Evolutionary conservation across 2,797 vertebrate genomes (phyloP), one percentile per base, ranked within the genome.

Genomic region (Erpetoichthys calabaricus): DNA sequence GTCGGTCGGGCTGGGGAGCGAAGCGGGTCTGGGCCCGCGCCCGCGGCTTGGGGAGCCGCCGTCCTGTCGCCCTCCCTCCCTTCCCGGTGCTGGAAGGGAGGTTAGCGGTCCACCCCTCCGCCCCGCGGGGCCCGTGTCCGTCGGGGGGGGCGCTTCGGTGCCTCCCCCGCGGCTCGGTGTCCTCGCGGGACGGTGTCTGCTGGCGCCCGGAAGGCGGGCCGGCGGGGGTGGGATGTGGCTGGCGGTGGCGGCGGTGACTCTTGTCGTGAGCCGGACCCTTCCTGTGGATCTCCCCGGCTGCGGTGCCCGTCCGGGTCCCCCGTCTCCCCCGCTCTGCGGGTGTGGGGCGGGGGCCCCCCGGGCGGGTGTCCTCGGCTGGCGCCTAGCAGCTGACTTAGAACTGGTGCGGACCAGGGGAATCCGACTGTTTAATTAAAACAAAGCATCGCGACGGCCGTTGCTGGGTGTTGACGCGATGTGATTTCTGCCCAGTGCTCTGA

Each of bases 31-130:
- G 51, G n/a, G 3, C 2, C 6, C 4, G 47, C 7, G 45, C 5
- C 5, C 8, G 43, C 44, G 5, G 49, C 4, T 2, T 10, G 8
- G 42, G 50, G 42, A 52, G 62, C 42, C 54, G 62, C 53, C 56
- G 57, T 58, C 63, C 59, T 57, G 42, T 47, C n/a, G 56, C 59
- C 58, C 61, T 58, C 58, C 61, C 60, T 58, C 64, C 52, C 47
- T 25, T 56, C 56, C 56, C 56, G 57, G 49, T 56, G n/a, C 60
- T 61, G 52, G 47, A n/a, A n/a, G n/a, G n/a, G n/a, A n/a, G n/a
- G n/a, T n/a, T n/a, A n/a, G n/a, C n/a, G n/a, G n/a, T n/a, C n/a
- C n/a, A n/a, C n/a, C n/a, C n/a, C n/a, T 10, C 52, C 52, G 2
- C 52, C n/a, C 2, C 6, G 10, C 3, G 3, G 47, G 46, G 46